Percentiles rank a stretch among this genome's conserved stretches.
Evolutionary conservation across 2,888 invertebrate species (phyloP).

Genomic region (Spialia ferax): DNA sequence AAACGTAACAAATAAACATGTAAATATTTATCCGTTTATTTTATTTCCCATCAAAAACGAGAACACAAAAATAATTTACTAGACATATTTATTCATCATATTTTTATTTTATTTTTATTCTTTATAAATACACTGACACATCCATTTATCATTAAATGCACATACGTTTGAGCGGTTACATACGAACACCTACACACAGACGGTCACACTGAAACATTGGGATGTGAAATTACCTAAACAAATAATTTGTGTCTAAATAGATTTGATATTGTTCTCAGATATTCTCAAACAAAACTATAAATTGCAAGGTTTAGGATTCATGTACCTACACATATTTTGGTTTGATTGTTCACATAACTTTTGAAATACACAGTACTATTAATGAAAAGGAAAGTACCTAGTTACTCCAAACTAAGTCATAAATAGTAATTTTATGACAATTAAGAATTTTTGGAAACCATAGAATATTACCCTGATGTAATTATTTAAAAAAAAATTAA

Average conservation of each 20-base stretch:
- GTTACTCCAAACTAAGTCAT: too few relatives aligned
- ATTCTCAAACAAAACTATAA: background rate
- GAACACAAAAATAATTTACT: conserved; percentile 52
- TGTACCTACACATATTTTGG: too few relatives aligned
- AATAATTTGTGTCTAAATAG: background rate
- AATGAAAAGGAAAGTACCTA: too few relatives aligned
- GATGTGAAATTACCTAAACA: conserved; percentile 27
- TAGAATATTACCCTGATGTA: background rate
- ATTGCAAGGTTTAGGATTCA: background rate
- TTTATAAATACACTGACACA: conserved; percentile 52
- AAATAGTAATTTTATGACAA: background rate
- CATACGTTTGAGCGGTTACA: conserved; percentile 51
- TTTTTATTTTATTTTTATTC: conserved; percentile 10
- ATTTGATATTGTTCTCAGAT: background rate
- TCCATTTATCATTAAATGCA: conserved; percentile 53
- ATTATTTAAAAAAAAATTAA: background rate
- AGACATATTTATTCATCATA: conserved; percentile 55
- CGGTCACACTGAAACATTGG: conserved; percentile 42
- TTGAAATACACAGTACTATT: background rate
- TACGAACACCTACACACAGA: conserved; percentile 31
- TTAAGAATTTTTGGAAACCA: background rate
- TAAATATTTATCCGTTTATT: conserved; percentile 42
- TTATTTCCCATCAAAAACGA: conserved; percentile 42
- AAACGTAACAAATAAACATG: conserved; percentile 46
- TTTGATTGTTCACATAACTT: background rate